Evolutionary conservation across 2,888 invertebrate species (phyloP), one percentile per base, ranked within the genome.

Genomic region (Chloromyia formosa): DNA sequence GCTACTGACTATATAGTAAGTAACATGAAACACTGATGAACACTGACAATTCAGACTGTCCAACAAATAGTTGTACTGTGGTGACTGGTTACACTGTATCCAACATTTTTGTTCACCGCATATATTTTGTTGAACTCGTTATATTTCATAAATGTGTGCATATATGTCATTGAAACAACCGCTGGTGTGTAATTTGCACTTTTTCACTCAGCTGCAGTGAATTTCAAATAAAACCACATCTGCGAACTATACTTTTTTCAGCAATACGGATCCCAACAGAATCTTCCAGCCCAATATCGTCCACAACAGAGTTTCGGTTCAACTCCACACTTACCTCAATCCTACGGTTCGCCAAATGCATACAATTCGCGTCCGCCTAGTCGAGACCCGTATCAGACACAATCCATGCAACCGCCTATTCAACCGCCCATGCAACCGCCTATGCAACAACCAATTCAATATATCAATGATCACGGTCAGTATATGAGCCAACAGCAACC

Each of bases 241-340:
- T 22, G 18, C 58, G 12, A 18, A 22, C 16, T 62, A 1, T n/a
- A 35, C 27, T 49, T 49, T 49, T 74, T 66, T 79, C 89, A 89
- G 78, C 88, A 87, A 20, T 88, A 87, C 72, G 87, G 88, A 20
- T 88, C 88, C 71, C 86, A 87, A 75, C 86, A 88, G 77, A 87
- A 87, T 78, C 83, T 86, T 74, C 86, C 87, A 74, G 86, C 86
- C 77, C 86, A 84, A 75, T 83, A 83, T 79, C 76, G 77, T 18
- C 75, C 84, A 77, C 82, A 82, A 64, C 82, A 84, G 75, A 83
- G 81, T 79, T 86, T 83, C 79, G 85, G 85, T 73, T 85, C 85
- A 74, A 84, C 84, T 71, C 85, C 85, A 72, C 85, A 85, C 81
- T 81, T 84, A 79, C 83, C 84, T 73, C 83, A 84, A 42, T 80